phyloP scores from a whole-genome alignment of 2,888 invertebrate species.

The Ecliptopera silaceata region DNA sequence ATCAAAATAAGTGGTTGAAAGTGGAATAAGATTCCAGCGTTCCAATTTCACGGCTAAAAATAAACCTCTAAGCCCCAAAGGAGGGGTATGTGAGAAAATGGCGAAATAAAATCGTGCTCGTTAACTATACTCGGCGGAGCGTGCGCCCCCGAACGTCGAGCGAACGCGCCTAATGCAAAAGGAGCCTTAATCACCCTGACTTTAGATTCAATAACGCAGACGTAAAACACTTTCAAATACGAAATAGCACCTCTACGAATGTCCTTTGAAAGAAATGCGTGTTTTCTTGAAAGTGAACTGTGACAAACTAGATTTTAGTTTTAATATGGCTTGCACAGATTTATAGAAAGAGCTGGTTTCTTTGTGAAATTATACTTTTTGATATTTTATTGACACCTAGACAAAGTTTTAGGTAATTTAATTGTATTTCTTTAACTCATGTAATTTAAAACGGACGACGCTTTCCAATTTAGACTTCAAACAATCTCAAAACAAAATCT shows the following conservation, averaged over 20 bases:
- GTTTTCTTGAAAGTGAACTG: slow-evolving; percentile 5
- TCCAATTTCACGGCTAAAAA: slow-evolving; percentile 28
- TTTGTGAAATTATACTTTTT: no score
- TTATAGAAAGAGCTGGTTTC: no score
- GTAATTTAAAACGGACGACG: no score
- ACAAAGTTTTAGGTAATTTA: no score
- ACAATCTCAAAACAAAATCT: no score
- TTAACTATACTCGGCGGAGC: slow-evolving; percentile 68
- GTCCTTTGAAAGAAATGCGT: neutral
- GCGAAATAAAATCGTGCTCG: slow-evolving; percentile 63
- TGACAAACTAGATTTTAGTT: neutral
- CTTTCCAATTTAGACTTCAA: no score
- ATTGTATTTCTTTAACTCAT: no score
- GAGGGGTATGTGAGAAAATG: slow-evolving; percentile 28
- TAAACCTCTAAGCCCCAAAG: slow-evolving; percentile 19
- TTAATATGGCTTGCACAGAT: neutral
- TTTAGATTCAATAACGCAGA: neutral
- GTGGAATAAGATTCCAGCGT: slow-evolving; percentile 5
- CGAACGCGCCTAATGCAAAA: neutral
- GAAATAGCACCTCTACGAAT: neutral
- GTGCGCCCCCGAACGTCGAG: slow-evolving; percentile 51
- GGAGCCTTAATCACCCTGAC: neutral
- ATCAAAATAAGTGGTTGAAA: neutral
- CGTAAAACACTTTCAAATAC: neutral
- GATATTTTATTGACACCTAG: no score